Base-by-base conservation (phyloP, 2,113 vertebrate genomes). In the Phoxinus phoxinus region DNA sequence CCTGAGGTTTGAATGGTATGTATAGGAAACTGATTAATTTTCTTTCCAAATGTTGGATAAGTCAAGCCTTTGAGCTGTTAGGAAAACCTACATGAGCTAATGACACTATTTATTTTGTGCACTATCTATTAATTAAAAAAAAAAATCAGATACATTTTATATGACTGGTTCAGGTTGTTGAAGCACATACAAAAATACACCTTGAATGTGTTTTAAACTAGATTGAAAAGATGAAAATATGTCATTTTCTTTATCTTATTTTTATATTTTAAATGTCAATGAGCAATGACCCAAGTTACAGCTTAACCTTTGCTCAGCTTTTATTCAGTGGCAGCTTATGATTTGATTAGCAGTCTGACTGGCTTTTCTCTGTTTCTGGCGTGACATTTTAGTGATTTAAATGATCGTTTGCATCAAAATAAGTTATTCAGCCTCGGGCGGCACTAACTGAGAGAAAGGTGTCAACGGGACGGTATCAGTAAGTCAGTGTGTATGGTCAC, bases 401-500 rank as follows among this genome's bases (percentile, higher is more conserved):
- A 65, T 58, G 44, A 46, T 21, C 0, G 15, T 53, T 84, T 46
- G 7, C 25, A 32, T 88, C 75, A 63, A 78, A 86, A 73, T 67
- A 82, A 73, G 53, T 83, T 82, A 11, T 71, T 75, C n/a, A 53
- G 13, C 79, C 69, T 82, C 58, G 48, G 85, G 77, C 27, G 13
- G 85, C 37, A 25, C 35, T 41, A n/a, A 51, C 27, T 61, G 71
- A 79, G 41, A n/a, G 75, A 56, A 21, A 56, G 27, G 46, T 82
- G 73, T 51, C 25, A 77, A 2, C 59, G 56, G 53, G 46, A 3
- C 81, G 41, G 82, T 89, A 88, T 89, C 86, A 75, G 83, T 51
- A 59, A 56, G 78, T 46, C 77, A 78, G 25, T 63, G 75, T 61
- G 77, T 79, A 32, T 27, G 59, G 89, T 88, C 86, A 87, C 89